Percentiles rank a stretch among this genome's conserved stretches.
Conservation (phyloP, 2,797 vertebrate species). For the Clarias laeviceps region DNA sequence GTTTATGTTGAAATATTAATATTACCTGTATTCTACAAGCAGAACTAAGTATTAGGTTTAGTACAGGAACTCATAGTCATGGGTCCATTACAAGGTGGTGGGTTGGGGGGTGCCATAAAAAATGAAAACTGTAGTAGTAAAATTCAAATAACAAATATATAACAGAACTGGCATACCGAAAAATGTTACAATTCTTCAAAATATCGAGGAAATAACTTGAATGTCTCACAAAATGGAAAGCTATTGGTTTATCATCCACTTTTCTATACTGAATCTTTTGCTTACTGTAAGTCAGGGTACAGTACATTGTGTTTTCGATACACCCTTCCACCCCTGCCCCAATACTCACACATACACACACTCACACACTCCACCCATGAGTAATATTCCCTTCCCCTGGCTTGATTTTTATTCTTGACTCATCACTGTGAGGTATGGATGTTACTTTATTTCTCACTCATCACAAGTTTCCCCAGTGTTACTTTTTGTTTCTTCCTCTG, state of each 20-base stretch:
- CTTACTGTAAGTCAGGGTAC: conserved; percentile 67
- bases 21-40: neutral
- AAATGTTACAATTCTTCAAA: neutral
- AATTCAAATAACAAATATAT: neutral
- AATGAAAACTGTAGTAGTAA: neutral
- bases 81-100: neutral
- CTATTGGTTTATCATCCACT: neutral
- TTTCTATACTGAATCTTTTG: conserved; percentile 24
- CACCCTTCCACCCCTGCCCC: neutral
- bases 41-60: neutral
- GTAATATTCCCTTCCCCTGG: conserved; percentile 66
- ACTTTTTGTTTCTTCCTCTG: conserved; percentile 54
- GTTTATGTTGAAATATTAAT: neutral
- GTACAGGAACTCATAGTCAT: neutral
- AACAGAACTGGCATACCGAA: neutral
- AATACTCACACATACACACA: neutral
- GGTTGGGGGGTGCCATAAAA: neutral
- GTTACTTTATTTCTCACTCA: conserved; percentile 20
- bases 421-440: conserved; percentile 70
- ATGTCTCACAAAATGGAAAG: too few species aligned
- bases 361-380: conserved; percentile 36
- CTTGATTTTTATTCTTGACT: conserved; percentile 72
- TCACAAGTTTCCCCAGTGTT: conserved; percentile 45
- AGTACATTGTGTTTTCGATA: conserved; percentile 68
- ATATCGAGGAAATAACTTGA: neutral